Evolutionary conservation across 1,140 invertebrate species (phyloP).

Genomic region (Vanessa tameamea): DNA sequence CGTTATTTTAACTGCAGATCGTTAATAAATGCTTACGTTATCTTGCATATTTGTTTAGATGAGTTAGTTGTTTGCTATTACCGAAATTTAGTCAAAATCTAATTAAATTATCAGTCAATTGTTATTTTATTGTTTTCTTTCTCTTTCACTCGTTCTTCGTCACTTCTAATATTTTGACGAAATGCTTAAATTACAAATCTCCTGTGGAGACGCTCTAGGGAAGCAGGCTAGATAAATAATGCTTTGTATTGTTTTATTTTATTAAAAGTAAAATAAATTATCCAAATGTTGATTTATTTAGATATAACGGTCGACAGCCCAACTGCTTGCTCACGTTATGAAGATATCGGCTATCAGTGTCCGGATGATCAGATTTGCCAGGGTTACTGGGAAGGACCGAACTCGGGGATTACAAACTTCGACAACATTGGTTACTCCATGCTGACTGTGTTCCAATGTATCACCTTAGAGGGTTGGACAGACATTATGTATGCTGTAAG

Average conservation of each 20-base stretch:
- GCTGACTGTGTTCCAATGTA: slow-evolving; percentile 99
- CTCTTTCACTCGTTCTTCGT: too few relatives aligned
- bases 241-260: background rate
- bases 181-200: too few relatives aligned
- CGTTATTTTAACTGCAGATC: too few relatives aligned
- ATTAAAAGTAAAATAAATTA: too few relatives aligned
- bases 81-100: too few relatives aligned
- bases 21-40: too few relatives aligned
- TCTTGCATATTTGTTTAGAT: too few relatives aligned
- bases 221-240: background rate
- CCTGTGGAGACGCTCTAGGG: too few relatives aligned
- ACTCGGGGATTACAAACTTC: slow-evolving; percentile 98
- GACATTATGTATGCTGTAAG: slow-evolving; percentile 96
- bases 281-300: slow-evolving; percentile 26
- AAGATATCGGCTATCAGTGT: slow-evolving; percentile 86
- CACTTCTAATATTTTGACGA: too few relatives aligned
- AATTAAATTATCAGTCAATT: too few relatives aligned
- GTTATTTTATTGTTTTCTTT: too few relatives aligned
- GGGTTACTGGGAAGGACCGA: slow-evolving; percentile 93
- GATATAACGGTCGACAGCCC: slow-evolving; percentile 85
- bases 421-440: slow-evolving; percentile 99
- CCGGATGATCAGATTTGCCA: slow-evolving; percentile 82
- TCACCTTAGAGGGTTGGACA: slow-evolving; percentile 99
- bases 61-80: too few relatives aligned
- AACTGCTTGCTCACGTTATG: slow-evolving; percentile 86